phyloP scores from a whole-genome alignment of 2,888 invertebrate species.

The Dermolepida albohirtum region DNA sequence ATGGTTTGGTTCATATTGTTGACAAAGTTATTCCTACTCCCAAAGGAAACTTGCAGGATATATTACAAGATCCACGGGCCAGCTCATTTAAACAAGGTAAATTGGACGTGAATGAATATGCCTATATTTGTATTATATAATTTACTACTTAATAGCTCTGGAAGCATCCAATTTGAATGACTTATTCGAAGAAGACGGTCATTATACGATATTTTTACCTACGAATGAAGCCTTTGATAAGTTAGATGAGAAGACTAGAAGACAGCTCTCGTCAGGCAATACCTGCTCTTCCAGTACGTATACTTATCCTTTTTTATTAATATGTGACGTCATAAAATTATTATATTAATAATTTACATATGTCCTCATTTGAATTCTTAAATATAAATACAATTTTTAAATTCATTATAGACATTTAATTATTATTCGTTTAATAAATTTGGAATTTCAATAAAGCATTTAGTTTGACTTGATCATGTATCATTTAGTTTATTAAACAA shows the following conservation, averaged over 20 bases:
- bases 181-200: constrained; percentile 68
- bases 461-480: too few relatives aligned
- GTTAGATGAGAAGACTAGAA: constrained; percentile 67
- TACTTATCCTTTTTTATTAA: neutral
- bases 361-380: too few relatives aligned
- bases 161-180: constrained; percentile 70
- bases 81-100: constrained; percentile 68
- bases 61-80: constrained; percentile 71
- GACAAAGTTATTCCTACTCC: constrained; percentile 72
- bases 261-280: constrained; percentile 69
- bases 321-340: too few relatives aligned
- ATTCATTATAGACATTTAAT: too few relatives aligned
- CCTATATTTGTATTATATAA: constrained; percentile 2
- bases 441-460: too few relatives aligned
- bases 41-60: constrained; percentile 69
- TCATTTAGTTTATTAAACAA: too few relatives aligned
- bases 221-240: constrained; percentile 76
- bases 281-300: constrained; percentile 71
- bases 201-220: constrained; percentile 75
- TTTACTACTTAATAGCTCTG: constrained; percentile 64
- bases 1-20: constrained; percentile 76
- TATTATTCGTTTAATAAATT: too few relatives aligned
- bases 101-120: too few relatives aligned
- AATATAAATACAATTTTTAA: too few relatives aligned
- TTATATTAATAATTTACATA: too few relatives aligned